Evolutionary conservation across 37 sponge, comb jelly and placozoan genomes (phyloP).

Genomic region (Amphimedon queenslandica): DNA sequence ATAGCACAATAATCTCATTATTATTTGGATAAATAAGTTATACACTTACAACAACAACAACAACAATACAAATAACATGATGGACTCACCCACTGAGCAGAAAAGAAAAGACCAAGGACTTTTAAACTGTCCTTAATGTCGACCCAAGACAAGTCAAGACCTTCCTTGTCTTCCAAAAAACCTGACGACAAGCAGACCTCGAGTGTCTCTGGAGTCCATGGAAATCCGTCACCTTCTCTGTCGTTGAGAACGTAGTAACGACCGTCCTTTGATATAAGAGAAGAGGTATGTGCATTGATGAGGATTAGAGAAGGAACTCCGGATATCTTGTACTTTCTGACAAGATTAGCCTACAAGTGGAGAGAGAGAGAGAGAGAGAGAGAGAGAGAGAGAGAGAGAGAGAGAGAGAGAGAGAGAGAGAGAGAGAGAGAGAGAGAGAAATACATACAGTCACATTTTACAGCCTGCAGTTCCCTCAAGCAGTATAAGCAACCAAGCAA

Average conservation of each 20-base stretch:
- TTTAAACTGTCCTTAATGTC: slow-evolving; percentile 58
- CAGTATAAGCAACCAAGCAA: no score
- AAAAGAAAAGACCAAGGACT: slow-evolving; percentile 86
- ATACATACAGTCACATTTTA: no score
- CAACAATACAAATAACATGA: no score
- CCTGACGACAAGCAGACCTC: slow-evolving; percentile 34
- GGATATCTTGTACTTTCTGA: slow-evolving; percentile 68
- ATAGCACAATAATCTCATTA: no score
- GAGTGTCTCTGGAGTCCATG: slow-evolving; percentile 68
- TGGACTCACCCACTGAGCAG: slow-evolving; percentile 95
- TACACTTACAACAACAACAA: no score
- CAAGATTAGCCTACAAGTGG: slow-evolving; percentile 36
- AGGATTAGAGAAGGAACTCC: slow-evolving; percentile 90
- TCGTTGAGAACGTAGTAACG: slow-evolving; percentile 75
- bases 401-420: no score
- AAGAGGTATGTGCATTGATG: slow-evolving; percentile 56
- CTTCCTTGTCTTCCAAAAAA: not conserved
- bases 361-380: no score
- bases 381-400: not conserved
- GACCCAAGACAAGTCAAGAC: slow-evolving; percentile 11
- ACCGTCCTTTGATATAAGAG: slow-evolving; percentile 70
- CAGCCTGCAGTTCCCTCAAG: no score
- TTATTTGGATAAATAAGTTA: no score
- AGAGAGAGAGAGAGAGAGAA: no score
- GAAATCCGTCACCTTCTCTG: slow-evolving; percentile 74